Conservation (phyloP, 2,888 invertebrate genomes). For the Sarcophaga variegata region DNA sequence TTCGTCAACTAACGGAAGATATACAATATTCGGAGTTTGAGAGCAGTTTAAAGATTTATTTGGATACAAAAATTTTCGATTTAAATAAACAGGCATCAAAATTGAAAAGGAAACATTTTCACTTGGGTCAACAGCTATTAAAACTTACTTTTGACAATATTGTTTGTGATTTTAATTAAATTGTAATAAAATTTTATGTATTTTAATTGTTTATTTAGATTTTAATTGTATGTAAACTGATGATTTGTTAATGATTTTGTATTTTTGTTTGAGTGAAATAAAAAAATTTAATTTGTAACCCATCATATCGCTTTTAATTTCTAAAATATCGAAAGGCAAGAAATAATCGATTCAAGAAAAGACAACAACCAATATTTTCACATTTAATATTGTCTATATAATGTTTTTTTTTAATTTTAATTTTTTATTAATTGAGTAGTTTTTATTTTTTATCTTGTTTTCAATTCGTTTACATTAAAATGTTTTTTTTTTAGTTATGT, state of each 20-base stretch:
- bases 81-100: conserved; percentile 23
- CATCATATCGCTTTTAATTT: no score
- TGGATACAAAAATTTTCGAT: conserved; percentile 43
- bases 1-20: conserved; percentile 20
- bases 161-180: not conserved
- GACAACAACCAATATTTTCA: not conserved
- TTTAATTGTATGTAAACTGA: no score
- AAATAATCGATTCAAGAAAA: not conserved
- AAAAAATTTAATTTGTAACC: not conserved
- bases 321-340: no score
- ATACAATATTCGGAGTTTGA: conserved; percentile 20
- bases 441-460: not conserved
- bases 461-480: conserved; percentile 46
- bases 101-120: conserved; percentile 42
- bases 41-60: conserved; percentile 34
- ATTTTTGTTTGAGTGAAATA: not conserved
- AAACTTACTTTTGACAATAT: conserved; percentile 26
- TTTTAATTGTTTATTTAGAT: not conserved
- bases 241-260: no score
- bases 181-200: not conserved
- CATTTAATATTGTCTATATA: conserved; percentile 55
- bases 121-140: conserved; percentile 30
- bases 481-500: conserved; percentile 9
- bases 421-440: conserved; percentile 50
- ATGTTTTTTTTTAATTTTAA: no score